phyloP scores from a whole-genome alignment of 2,113 vertebrate species.

The Gnathonemus echidnorhynchus region DNA sequence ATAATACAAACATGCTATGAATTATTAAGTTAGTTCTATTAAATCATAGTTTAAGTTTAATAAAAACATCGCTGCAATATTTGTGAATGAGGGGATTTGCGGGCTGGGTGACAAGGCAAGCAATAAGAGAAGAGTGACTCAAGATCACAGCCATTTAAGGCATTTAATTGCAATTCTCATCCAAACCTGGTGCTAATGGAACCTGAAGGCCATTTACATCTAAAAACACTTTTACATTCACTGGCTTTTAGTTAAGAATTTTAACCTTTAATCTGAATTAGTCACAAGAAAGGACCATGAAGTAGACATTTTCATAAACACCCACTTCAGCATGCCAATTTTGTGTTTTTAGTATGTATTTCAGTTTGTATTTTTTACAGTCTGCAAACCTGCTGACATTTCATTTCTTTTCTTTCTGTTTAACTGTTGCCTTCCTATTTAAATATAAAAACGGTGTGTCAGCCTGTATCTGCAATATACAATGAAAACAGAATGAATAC shows the following conservation, averaged over 20 bases:
- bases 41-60: not conserved
- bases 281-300: not conserved
- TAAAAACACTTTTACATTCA: not conserved
- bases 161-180: not conserved
- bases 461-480: not conserved
- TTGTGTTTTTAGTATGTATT: not conserved
- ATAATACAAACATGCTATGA: not conserved
- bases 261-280: not conserved
- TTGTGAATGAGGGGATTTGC: not conserved
- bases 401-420: not conserved
- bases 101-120: not conserved
- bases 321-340: not conserved
- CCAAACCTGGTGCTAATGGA: not conserved
- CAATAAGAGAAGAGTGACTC: not conserved
- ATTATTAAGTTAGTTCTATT: not conserved
- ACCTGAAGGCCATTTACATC: not conserved
- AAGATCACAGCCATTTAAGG: not conserved
- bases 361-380: not conserved
- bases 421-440: not conserved
- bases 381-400: not conserved
- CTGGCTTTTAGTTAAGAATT: slow-evolving; percentile 1
- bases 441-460: not conserved
- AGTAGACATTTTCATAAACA: not conserved
- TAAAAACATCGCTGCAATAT: not conserved
- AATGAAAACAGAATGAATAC: not conserved